Evolutionary conservation across 2,888 invertebrate species (phyloP).

Genomic region (Drosophila fungiperda): DNA sequence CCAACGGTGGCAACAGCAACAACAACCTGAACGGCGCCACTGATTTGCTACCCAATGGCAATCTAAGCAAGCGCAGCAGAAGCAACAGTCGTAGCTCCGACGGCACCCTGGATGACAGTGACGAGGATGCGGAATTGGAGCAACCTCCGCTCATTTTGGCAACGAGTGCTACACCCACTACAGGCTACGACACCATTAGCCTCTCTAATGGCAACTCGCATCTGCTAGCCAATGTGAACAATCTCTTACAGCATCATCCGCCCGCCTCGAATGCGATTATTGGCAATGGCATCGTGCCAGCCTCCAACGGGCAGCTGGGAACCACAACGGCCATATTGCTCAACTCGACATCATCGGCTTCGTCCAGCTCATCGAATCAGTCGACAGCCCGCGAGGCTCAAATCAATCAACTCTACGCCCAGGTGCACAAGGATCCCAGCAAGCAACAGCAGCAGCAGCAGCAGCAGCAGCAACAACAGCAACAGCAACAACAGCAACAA

Average conservation of each 20-base stretch:
- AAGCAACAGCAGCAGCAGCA: slow-evolving; percentile 71
- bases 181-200: slow-evolving; percentile 56
- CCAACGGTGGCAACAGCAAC: slow-evolving; percentile 44
- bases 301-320: slow-evolving; percentile 73
- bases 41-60: slow-evolving; percentile 66
- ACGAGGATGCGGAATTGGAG: slow-evolving; percentile 82
- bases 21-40: slow-evolving; percentile 32
- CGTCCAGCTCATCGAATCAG: slow-evolving; percentile 75
- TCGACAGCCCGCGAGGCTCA: slow-evolving; percentile 83
- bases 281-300: slow-evolving; percentile 29
- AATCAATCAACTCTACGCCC: slow-evolving; percentile 86
- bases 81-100: slow-evolving; percentile 85
- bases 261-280: slow-evolving; percentile 55
- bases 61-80: slow-evolving; percentile 85
- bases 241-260: slow-evolving; percentile 79
- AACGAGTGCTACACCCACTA: slow-evolving; percentile 7
- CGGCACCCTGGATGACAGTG: slow-evolving; percentile 82
- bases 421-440: slow-evolving; percentile 86
- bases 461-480: slow-evolving; percentile 61
- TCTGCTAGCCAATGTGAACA: slow-evolving; percentile 86
- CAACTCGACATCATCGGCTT: slow-evolving; percentile 78
- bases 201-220: slow-evolving; percentile 86
- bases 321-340: slow-evolving; percentile 83
- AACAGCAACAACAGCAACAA: slow-evolving; percentile 63
- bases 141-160: slow-evolving; percentile 57